Base-by-base conservation (phyloP, 2,113 vertebrate species). In the Trinectes maculatus region DNA sequence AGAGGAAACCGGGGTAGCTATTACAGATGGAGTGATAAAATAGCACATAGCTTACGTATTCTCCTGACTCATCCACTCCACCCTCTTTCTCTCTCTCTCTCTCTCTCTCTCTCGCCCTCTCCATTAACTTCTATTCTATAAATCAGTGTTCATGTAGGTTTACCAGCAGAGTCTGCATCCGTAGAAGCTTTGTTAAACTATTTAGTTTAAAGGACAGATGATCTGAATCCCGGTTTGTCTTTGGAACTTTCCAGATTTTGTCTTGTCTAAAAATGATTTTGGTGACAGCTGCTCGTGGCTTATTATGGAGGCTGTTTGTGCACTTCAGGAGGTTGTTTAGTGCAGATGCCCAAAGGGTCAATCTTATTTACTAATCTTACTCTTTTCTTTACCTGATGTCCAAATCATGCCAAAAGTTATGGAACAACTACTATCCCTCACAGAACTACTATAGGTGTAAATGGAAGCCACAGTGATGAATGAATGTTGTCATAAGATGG, bases 1-100 rank as follows among this genome's bases (percentile, higher is more conserved):
- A 59, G 55, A 82, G 40, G 54, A 64, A 75, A 46, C 40, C 61
- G 55, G 36, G 24, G 51, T 74, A 71, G 33, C 65, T 69, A 29
- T 74, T 40, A 28, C 37, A 74, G 64, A 70, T 72, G 37, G 36
- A 57, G 26, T 66, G 42, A 66, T 72, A 37, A 62, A 72, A 52
- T 62, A 59, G 58, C 26, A 28, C 40, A 59, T 13, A n/a, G 13
- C 34, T 24, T 19, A 10, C 7, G 2, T 57, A 21, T 57, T 63
- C 33, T 62, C 29, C n/a, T n/a, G 18, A 57, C 33, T 21, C 26
- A 49, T 37, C 2, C 7, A 67, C 6, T 57, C 12, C n/a, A n/a
- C n/a, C n/a, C n/a, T n/a, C n/a, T n/a, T n/a, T n/a, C n/a, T n/a
- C n/a, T n/a, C n/a, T n/a, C n/a, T n/a, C n/a, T n/a, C n/a, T n/a